Conservation (phyloP, 2,797 vertebrate genomes). For the Bucorvus abyssinicus region DNA sequence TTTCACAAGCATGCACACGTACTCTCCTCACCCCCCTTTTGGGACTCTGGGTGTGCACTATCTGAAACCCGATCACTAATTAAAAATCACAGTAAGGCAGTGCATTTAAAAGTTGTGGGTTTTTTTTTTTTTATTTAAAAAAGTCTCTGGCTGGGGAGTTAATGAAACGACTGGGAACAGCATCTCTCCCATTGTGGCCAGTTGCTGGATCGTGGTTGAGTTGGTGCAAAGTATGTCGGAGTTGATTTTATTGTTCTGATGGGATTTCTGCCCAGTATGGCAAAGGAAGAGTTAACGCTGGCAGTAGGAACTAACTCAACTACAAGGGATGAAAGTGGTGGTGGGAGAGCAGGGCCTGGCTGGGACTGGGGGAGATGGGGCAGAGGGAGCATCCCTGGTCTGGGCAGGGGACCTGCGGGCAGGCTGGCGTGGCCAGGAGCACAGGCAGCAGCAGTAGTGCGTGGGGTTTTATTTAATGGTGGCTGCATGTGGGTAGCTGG, state of each 20-base stretch:
- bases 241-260: background rate
- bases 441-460: background rate
- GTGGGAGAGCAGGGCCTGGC: background rate
- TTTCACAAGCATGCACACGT: background rate
- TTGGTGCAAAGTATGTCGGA: background rate
- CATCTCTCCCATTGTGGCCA: background rate
- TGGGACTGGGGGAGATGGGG: background rate
- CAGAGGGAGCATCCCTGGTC: too few relatives aligned
- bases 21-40: background rate
- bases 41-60: background rate
- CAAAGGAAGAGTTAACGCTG: background rate
- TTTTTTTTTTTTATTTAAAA: background rate
- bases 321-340: background rate
- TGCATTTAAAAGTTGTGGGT: background rate
- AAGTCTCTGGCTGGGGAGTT: background rate
- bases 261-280: background rate
- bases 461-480: background rate
- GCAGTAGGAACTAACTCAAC: background rate
- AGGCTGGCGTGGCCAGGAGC: background rate
- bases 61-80: slow-evolving; percentile 1
- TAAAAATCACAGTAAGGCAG: slow-evolving; percentile 20
- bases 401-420: background rate
- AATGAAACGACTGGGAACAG: background rate
- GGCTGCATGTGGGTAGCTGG: background rate
- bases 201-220: background rate